Conservation (phyloP, 2,797 vertebrate genomes). For the Scolopax rusticola region DNA sequence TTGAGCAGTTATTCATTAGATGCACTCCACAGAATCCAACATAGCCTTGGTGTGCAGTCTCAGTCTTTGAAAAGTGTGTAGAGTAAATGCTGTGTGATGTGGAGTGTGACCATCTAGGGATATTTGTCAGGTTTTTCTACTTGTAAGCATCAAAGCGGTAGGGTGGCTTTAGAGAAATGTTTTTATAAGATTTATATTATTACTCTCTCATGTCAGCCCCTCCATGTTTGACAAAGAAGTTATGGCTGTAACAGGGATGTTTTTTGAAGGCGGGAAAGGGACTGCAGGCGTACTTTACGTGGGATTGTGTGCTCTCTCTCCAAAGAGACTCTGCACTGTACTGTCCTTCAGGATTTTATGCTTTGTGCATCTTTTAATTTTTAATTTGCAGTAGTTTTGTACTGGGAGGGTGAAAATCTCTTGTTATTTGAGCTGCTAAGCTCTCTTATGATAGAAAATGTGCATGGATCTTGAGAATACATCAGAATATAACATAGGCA, state of each 20-base stretch:
- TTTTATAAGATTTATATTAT: not conserved
- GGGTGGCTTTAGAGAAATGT: not conserved
- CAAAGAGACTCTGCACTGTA: not conserved
- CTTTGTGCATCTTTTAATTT: not conserved
- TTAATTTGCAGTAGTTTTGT: not conserved
- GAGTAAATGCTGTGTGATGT: not conserved
- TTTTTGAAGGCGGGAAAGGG: not conserved
- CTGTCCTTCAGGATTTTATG: not conserved
- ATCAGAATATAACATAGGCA: not conserved
- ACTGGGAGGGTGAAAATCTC: not conserved
- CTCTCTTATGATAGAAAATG: not conserved
- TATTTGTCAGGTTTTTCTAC: not conserved
- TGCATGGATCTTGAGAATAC: not conserved
- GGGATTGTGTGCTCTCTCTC: not conserved
- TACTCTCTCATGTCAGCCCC: not conserved
- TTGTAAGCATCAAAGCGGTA: not conserved
- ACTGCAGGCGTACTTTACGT: not conserved
- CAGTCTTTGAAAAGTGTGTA: not conserved
- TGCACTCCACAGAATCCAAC: not conserved
- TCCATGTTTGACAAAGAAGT: not conserved
- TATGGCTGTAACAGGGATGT: not conserved
- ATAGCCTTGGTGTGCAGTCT: not conserved
- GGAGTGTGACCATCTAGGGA: not conserved
- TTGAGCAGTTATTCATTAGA: not conserved
- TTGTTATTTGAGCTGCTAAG: not conserved